Evolutionary conservation across 2,113 vertebrate species (phyloP), one percentile per base, ranked within the genome.

Genomic region (Sapayoa aenigma): DNA sequence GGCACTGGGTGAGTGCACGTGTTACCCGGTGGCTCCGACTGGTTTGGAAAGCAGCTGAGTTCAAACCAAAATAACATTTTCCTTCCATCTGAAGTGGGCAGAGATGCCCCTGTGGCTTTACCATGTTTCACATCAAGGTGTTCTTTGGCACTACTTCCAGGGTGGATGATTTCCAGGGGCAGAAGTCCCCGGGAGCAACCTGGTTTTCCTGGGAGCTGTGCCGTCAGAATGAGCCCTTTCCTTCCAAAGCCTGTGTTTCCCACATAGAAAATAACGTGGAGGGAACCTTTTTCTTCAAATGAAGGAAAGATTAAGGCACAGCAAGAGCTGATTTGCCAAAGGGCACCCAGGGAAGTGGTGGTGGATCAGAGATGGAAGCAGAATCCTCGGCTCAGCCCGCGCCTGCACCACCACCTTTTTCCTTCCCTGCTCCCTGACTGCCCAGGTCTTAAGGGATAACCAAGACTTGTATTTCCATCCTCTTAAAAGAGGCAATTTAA

Each of bases 1-100:
- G 20, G 22, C 28, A 2, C 47, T 50, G 2, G 6, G 14, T 2
- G 4, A 0, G 1, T 28, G 28, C 24, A 2, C 24, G 65, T 21
- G 1, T 27, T 22, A 24, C 5, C 33, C 12, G 56, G 9, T 27
- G 27, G 71, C 82, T 81, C 46, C 3, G 77, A 55, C 21, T 1
- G 0, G 14, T 41, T 19, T 12, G 18, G 65, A 44, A 55, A 84
- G 62, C 6, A 5, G 13, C 4, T 33, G 63, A 56, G 9, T 13
- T 85, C 44, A 27, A 75, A 41, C 20, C 11, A 0, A 42, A 66
- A n/a, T 39, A 31, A 35, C 31, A 35, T 49, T 5, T 20, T 42
- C 20, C 47, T 59, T 73, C 75, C 24, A 1, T 3, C 53, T 17
- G 68, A 58, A 71, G 53, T 22, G 3, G 11, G 53, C 62, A 18